Evolutionary conservation across 1,140 invertebrate species (phyloP).

Genomic region (Metaphire vulgaris): DNA sequence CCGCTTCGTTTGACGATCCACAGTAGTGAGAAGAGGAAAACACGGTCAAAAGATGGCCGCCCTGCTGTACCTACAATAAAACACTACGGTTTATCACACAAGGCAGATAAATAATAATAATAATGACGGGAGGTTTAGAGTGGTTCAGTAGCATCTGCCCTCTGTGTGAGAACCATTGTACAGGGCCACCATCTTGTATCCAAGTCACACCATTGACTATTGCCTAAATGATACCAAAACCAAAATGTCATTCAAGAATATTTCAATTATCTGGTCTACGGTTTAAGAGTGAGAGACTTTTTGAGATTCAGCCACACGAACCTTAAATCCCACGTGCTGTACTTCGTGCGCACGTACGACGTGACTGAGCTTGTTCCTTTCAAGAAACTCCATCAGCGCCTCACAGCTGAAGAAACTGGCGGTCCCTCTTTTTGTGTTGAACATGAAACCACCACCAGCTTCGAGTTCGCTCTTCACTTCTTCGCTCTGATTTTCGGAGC

Average conservation of each 20-base stretch:
- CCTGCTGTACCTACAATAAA: constrained; percentile 55
- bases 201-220: too few relatives aligned
- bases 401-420: constrained; percentile 64
- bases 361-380: constrained; percentile 60
- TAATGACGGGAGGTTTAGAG: too few relatives aligned
- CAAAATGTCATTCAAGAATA: too few relatives aligned
- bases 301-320: too few relatives aligned
- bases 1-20: constrained; percentile 62
- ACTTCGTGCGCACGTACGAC: constrained; percentile 68
- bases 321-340: constrained; percentile 64
- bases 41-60: constrained; percentile 62
- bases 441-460: constrained; percentile 62
- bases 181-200: too few relatives aligned
- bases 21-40: constrained; percentile 66
- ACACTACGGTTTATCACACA: constrained; percentile 2
- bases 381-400: constrained; percentile 63
- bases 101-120: neutral
- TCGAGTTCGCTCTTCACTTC: constrained; percentile 55
- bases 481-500: constrained; percentile 49
- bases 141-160: too few relatives aligned
- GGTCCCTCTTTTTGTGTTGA: constrained; percentile 64
- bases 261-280: too few relatives aligned
- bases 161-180: too few relatives aligned
- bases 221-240: too few relatives aligned
- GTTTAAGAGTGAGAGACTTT: too few relatives aligned